A percentile compares a stretch with the other conserved stretches of the same genome.
phyloP scores from a whole-genome alignment of 2,113 vertebrate genomes.

The Rhinoptilus africanus region DNA sequence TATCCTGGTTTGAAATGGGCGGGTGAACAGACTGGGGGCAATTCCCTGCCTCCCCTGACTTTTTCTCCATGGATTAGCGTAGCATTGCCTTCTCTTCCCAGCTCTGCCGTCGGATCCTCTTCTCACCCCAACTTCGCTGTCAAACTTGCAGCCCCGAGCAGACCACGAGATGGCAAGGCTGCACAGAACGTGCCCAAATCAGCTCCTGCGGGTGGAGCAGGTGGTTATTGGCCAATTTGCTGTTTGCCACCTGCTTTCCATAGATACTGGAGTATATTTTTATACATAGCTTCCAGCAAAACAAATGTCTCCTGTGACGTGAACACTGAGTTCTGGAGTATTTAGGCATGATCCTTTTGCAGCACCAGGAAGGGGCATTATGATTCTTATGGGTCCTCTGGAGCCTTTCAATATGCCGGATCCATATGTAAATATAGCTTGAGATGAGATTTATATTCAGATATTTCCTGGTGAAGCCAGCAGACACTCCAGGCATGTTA shows the following conservation, averaged over 20 bases:
- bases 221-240: background rate
- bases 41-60: background rate
- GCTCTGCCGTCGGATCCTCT: background rate
- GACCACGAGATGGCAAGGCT: background rate
- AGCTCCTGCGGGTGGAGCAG: background rate
- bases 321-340: background rate
- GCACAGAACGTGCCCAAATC: background rate
- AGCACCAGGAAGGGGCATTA: background rate
- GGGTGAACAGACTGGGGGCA: background rate
- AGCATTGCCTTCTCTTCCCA: background rate
- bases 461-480: background rate
- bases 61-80: background rate
- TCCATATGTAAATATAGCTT: background rate
- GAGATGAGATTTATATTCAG: background rate
- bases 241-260: background rate
- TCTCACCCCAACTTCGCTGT: background rate
- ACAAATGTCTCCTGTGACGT: background rate
- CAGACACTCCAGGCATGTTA: background rate
- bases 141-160: background rate
- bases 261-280: background rate
- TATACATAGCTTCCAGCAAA: background rate
- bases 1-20: background rate
- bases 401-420: background rate
- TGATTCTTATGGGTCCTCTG: background rate
- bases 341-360: background rate